Evolutionary conservation across 2,113 vertebrate species (phyloP), one percentile per base, ranked within the genome.

Genomic region (Diadophis punctatus): DNA sequence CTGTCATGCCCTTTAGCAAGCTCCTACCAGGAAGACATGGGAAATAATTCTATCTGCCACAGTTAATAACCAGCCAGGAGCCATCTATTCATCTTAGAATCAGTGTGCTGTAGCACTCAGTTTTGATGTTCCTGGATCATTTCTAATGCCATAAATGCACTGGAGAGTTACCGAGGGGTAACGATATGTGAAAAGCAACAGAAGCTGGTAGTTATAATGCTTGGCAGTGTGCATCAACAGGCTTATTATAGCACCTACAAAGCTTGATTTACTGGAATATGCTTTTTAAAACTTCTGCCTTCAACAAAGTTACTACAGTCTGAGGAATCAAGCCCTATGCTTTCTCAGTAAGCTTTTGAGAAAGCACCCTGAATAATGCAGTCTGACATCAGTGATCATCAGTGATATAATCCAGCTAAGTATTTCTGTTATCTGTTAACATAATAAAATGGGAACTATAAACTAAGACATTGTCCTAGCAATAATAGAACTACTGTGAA

Each of bases 11-110:
- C 89, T 88, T 89, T 91, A 92, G 87, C 86, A 88, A 91, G 43
- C 55, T 85, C 74, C 90, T 60, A 58, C 89, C 53, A 93, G 89
- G 87, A 93, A 74, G 34, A 68, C 60, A 49, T 39, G 53, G 85
- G 88, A 94, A 93, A 92, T 94, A 93, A 93, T 95, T 93, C 87
- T 91, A 86, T 52, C 55, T 90, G 90, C 87, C 90, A 90, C 87
- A 92, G 89, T 91, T 91, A 92, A 93, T 92, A 92, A 85, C 53
- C 92, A 94, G 93, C 92, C 88, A 80, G 86, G 34, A 90, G 92
- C 89, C 60, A 92, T 94, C 92, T 90, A 91, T 92, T 92, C 86
- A 93, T 91, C 89, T 93, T 30, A 90, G 74, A 92, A 91, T 92
- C 86, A 92, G 1, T 60, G 53, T 87, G 30, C 80, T 60, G 27